phyloP scores from a whole-genome alignment of 2,797 vertebrate species.

The Neosalanx taihuensis region DNA sequence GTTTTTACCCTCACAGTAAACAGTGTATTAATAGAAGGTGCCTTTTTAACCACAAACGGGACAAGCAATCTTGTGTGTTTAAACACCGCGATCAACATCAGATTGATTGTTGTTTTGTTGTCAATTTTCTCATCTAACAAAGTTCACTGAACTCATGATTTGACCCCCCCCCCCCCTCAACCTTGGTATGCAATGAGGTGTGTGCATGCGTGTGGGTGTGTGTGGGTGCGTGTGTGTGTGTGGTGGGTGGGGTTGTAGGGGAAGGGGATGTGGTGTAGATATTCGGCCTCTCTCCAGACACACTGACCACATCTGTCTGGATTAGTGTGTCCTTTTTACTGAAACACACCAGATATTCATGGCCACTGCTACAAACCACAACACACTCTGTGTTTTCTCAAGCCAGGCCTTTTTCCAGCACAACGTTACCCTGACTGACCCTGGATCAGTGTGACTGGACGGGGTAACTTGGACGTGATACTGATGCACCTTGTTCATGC shows the following conservation, averaged over 20 bases:
- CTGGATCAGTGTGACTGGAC: neutral
- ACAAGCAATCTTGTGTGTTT: neutral
- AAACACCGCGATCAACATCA: neutral
- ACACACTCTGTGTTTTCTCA: neutral
- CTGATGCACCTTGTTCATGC: neutral
- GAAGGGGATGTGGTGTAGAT: conserved; percentile 27
- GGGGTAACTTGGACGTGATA: neutral
- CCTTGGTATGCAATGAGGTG: no score
- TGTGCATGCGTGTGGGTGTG: conserved; percentile 14
- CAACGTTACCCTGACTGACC: neutral
- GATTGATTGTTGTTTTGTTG: neutral
- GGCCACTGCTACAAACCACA: neutral
- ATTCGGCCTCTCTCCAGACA: neutral
- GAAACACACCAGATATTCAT: neutral
- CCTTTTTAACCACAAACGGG: neutral
- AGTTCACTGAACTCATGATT: neutral
- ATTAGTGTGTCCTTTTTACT: neutral
- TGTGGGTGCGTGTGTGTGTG: neutral
- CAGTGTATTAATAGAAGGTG: neutral
- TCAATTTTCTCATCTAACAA: neutral
- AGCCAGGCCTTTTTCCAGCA: no score
- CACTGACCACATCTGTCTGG: no score
- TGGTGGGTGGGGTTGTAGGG: no score
- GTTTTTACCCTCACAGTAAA: no score
- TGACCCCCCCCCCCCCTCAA: no score